Conservation (phyloP, 2,888 invertebrate species). For the Trichacis sp. region DNA sequence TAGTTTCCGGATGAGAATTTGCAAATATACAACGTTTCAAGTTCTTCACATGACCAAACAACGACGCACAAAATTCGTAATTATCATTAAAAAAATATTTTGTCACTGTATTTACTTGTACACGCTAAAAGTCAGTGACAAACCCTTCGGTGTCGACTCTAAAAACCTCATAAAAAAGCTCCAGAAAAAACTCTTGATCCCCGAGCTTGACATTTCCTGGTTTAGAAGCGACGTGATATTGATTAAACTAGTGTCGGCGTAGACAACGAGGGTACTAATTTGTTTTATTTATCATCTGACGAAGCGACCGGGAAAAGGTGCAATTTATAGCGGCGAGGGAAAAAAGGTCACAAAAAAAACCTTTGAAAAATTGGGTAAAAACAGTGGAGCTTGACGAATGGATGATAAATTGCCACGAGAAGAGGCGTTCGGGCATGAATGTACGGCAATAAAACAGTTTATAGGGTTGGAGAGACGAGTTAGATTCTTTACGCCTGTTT, state of each 20-base stretch:
- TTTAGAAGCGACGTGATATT: slow-evolving; percentile 34
- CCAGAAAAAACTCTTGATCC: no score
- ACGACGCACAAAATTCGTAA: no score
- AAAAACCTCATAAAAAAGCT: no score
- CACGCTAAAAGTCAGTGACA: no score
- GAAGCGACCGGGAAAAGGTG: neutral
- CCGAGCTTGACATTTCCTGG: slow-evolving; percentile 38
- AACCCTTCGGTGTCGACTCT: no score
- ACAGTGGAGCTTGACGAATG: neutral
- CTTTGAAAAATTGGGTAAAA: neutral
- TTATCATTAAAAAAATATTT: no score
- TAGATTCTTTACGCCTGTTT: no score
- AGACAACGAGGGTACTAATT: neutral
- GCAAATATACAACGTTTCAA: no score
- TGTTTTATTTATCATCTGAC: neutral
- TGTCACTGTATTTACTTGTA: no score
- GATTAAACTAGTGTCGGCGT: neutral
- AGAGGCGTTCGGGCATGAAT: neutral
- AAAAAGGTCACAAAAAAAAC: neutral
- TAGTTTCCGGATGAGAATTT: no score
- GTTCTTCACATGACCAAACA: no score
- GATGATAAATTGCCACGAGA: neutral
- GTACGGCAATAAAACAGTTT: neutral
- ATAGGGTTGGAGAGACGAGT: neutral
- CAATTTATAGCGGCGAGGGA: neutral